phyloP scores from a whole-genome alignment of 2,797 vertebrate genomes.

The Caiman crocodilus region DNA sequence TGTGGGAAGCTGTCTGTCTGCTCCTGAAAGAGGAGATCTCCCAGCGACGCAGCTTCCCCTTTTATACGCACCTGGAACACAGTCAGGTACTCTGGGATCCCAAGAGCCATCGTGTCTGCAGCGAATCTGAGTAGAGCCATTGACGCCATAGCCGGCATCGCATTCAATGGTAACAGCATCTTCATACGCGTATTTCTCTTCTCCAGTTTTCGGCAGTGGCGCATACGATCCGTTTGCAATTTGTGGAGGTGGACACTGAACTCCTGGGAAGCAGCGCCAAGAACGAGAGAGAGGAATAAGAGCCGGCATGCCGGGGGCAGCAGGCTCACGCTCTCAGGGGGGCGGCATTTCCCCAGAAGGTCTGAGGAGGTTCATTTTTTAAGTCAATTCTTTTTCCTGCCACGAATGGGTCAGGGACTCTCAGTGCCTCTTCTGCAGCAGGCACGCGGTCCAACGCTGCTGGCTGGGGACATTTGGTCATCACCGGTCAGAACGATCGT shows the following conservation, averaged over 20 bases:
- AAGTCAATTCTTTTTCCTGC: too few species aligned
- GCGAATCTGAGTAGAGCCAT: rapidly evolving
- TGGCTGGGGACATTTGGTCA: background rate
- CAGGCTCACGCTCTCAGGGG: background rate
- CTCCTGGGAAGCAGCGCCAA: background rate
- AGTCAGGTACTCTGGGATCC: background rate
- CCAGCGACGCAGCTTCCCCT: rapidly evolving
- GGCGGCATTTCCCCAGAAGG: rapidly evolving
- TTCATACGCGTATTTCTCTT: rapidly evolving
- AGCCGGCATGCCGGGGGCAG: background rate
- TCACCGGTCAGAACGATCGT: background rate
- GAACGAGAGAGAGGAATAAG: background rate
- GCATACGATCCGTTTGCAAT: background rate
- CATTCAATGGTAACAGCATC: background rate
- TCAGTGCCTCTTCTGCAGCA: too few species aligned
- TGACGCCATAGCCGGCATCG: background rate
- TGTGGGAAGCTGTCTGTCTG: background rate
- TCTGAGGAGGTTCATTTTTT: background rate
- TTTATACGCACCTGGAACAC: background rate
- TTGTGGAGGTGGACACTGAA: background rate
- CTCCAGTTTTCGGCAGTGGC: background rate
- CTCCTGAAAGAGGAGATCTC: background rate
- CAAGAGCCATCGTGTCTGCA: background rate
- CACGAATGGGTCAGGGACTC: too few species aligned
- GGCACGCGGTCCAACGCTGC: background rate